A percentile compares a stretch with the other conserved stretches of the same genome.
These are phyloP conservation scores for Tenthredo livida DNA, from an alignment of 2,888 invertebrate species.

Conservation along the genomic window DNA sequence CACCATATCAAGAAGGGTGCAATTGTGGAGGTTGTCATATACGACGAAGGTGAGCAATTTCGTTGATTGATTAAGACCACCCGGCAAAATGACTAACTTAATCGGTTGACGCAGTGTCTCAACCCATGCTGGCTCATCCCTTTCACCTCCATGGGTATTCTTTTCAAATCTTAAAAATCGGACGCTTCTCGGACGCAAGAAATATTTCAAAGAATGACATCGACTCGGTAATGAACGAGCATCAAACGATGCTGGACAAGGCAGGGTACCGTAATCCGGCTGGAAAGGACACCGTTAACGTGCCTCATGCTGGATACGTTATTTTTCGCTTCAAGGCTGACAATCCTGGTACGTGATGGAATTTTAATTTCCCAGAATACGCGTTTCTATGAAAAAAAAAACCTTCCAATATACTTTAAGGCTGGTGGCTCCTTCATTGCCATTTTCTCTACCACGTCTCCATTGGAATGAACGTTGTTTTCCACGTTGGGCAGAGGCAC, in stretches of 20 bases:
- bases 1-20: slow-evolving; percentile 85
- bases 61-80: neutral
- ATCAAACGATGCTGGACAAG: slow-evolving; percentile 88
- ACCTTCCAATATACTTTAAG: slow-evolving; percentile 68
- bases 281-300: slow-evolving; percentile 92
- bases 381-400: neutral
- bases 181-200: slow-evolving; percentile 86
- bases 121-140: slow-evolving; percentile 91
- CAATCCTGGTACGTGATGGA: slow-evolving; percentile 84
- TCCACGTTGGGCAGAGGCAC: slow-evolving; percentile 90
- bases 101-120: slow-evolving; percentile 84
- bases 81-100: neutral
- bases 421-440: slow-evolving; percentile 94
- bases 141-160: slow-evolving; percentile 94
- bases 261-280: slow-evolving; percentile 91
- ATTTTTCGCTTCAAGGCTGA: slow-evolving; percentile 91
- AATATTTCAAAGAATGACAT: slow-evolving; percentile 90
- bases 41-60: slow-evolving; percentile 86
- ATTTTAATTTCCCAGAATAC: neutral
- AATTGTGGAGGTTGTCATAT: slow-evolving; percentile 90
- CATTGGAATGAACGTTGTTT: slow-evolving; percentile 91
- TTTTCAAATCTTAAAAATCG: slow-evolving; percentile 92
- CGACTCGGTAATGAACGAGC: slow-evolving; percentile 89
- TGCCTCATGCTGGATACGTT: slow-evolving; percentile 94
- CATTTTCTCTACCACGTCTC: slow-evolving; percentile 95